Evolutionary conservation across 64 coral and sea anemone species (phyloP), one percentile per base, ranked within the genome.

Genomic region (Cladopsammia gracilis): DNA sequence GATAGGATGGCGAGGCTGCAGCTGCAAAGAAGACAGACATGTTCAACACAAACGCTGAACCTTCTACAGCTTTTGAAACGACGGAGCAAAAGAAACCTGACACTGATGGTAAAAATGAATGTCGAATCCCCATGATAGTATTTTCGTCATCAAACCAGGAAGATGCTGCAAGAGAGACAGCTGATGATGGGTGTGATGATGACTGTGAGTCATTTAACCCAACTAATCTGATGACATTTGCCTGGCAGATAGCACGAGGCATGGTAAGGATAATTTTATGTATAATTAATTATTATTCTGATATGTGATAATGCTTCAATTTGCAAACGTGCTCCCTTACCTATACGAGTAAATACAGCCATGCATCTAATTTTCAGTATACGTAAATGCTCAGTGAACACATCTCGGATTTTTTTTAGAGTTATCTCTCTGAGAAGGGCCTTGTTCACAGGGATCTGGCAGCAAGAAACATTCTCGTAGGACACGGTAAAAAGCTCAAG

Each of bases 161-260:
- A 11, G 77, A 58, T 23, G 50, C 5, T 24, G 19, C 57, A 7
- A 45, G 45, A 45, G 59, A 80, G 1, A 44, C 19, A 25, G 75
- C 48, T 60, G 71, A 58, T 26, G 76, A 42, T 56, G 72, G 14
- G 19, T 83, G 77, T 13, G 15, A 18, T 7, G 64, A n/a, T 6
- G 84, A 88, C 52, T 73, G 66, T 10, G 91, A 93, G 52, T 61
- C 85, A 45, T 66, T 93, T 5, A 64, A 48, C 34, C 84, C 91
- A 24, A 74, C 70, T 0, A 84, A 93, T 88, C 67, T 88, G 19
- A 45, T 93, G 16, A 71, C 91, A 19, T 93, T 93, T 44, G 91
- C 91, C 5, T 93, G 84, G 91, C 91, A 93, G 52, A 85, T 93
- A 7, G 74, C 85, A 14, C 75, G 86, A 48, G 91, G 91, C 75